Evolutionary conservation across 2,888 invertebrate genomes (phyloP), one percentile per base, ranked within the genome.

Genomic region (Drosophila paracracens): DNA sequence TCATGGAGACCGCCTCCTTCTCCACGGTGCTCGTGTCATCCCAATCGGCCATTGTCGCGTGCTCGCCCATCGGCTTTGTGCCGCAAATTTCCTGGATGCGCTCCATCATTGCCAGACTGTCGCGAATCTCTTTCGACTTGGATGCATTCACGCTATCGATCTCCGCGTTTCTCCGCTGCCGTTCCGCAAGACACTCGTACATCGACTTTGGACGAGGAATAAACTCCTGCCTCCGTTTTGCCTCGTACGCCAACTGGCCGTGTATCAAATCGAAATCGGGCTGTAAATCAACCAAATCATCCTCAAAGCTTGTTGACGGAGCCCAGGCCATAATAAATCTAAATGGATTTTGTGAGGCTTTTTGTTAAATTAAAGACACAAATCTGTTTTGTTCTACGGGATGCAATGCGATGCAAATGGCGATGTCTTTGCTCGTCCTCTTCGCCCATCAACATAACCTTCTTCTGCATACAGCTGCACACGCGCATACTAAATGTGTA

Each of bases 271-370:
- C 87, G 43, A 82, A 83, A n/a, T 87, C 72, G 0, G 92, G 89
- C 60, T 92, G 91, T n/a, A 91, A 66, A 4, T 84, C 76, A 4
- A 92, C 82, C 57, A 92, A 83, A 65, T 93, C 93, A 21, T 92
- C 88, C 63, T 93, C 92, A 57, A 93, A 92, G 27, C 82, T 82
- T 0, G 73, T 84, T 6, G 70, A 74, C 7, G 92, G 92, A 10
- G 71, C 79, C 92, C 92, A 92, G 43, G 89, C 76, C 91, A 92
- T 91, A 46, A 53, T 58, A 25, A 50, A 29, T 21, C 40, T 62
- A 62, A 51, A 72, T 66, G 21, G 57, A 21, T 31, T 18, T 77
- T 52, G 51, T 56, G 21, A 46, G 33, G 43, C 27, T 36, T 50
- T 51, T 29, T 36, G 52, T 76, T 65, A 79, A 16, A 57, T 38